phyloP scores from a whole-genome alignment of 2,888 invertebrate species.

The Esperia sulphurella region DNA sequence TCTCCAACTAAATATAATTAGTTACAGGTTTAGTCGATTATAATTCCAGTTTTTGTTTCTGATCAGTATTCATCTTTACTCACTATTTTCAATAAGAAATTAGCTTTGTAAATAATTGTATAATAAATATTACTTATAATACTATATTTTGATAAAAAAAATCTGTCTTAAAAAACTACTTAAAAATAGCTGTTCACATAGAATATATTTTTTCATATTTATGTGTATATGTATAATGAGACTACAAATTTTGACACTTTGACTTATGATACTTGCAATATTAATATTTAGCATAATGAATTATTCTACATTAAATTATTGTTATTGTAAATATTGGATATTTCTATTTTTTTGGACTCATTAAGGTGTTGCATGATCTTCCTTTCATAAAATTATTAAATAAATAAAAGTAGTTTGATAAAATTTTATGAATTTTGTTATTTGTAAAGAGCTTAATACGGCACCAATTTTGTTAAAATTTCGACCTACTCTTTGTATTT shows the following conservation, averaged over 20 bases:
- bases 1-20: background rate
- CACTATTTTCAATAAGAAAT: slow-evolving; percentile 32
- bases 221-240: slow-evolving; percentile 25
- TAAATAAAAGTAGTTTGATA: slow-evolving; percentile 9
- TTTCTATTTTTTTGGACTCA: slow-evolving; percentile 28
- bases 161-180: slow-evolving; percentile 45
- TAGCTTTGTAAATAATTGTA: slow-evolving; percentile 50
- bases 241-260: slow-evolving; percentile 23
- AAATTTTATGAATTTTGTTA: slow-evolving; percentile 14
- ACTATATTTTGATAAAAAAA: slow-evolving; percentile 59
- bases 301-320: slow-evolving; percentile 29
- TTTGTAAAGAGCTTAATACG: slow-evolving; percentile 43
- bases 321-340: slow-evolving; percentile 56
- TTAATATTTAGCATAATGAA: slow-evolving; percentile 44
- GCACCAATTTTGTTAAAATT: slow-evolving; percentile 27
- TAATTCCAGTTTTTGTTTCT: slow-evolving; percentile 41
- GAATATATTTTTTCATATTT: slow-evolving; percentile 69
- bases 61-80: slow-evolving; percentile 60
- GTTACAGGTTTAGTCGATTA: background rate
- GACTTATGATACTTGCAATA: slow-evolving; percentile 70
- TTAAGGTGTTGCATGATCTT: slow-evolving; percentile 27
- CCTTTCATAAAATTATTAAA: slow-evolving; percentile 17
- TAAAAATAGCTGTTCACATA: slow-evolving; percentile 46
- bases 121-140: slow-evolving; percentile 50
- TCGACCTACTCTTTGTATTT: slow-evolving; percentile 27